Percentiles rank a stretch among this genome's conserved stretches.
phyloP scores from a whole-genome alignment of 2,888 invertebrate species.

The Chydorus sphaericus region DNA sequence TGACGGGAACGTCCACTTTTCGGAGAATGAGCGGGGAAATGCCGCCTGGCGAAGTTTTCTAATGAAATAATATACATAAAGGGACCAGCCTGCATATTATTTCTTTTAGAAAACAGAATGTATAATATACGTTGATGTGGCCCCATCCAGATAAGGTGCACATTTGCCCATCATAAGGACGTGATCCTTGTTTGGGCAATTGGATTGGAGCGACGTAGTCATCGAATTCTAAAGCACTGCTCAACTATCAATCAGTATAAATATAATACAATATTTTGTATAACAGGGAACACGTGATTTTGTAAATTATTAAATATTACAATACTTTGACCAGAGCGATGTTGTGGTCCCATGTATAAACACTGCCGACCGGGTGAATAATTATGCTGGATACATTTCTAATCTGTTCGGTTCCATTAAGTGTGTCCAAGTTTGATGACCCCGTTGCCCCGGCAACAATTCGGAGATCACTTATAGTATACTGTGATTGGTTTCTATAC shows the following conservation, averaged over 20 bases:
- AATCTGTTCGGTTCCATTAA: no score
- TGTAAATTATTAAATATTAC: conserved; percentile 32
- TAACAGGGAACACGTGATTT: conserved; percentile 26
- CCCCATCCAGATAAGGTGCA: conserved; percentile 38
- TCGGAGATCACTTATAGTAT: no score
- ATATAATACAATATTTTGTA: no score
- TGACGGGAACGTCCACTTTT: not conserved
- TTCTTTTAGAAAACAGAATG: no score
- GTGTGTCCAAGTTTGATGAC: no score
- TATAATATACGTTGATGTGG: conserved; percentile 28
- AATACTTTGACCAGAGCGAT: not conserved
- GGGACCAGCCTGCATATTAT: no score
- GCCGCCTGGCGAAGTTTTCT: not conserved
- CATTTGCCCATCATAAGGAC: conserved; percentile 21
- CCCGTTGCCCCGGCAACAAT: no score
- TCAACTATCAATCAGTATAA: not conserved
- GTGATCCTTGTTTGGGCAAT: conserved; percentile 20
- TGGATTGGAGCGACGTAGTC: conserved; percentile 41
- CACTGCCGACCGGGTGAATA: no score
- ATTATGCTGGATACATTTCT: no score
- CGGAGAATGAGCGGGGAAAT: not conserved
- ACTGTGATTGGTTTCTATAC: no score
- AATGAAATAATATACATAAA: no score
- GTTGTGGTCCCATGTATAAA: no score
- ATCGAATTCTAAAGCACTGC: conserved; percentile 31